Base-by-base conservation (phyloP, 2,113 vertebrate genomes). In the Polyodon spathula region DNA sequence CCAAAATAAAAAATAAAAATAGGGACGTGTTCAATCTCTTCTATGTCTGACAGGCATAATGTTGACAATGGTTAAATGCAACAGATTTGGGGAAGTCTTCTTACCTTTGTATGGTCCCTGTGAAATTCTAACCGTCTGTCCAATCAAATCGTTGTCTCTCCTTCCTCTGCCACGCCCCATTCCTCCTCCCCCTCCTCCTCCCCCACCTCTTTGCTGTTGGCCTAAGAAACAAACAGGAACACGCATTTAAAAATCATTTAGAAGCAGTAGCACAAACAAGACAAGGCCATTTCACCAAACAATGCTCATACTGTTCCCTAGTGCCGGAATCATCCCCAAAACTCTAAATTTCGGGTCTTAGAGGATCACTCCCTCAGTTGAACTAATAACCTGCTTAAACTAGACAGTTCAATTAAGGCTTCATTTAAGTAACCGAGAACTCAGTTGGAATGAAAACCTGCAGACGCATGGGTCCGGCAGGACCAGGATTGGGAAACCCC, bases 91-190 rank as follows among this genome's bases (percentile, higher is more conserved):
- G 27, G 27, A 27, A 27, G 27, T 4, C 39, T 8, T 16, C 66
- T 56, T 41, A 94, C 93, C 93, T 89, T 97, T 97, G 80, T 97
- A 97, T 8, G 94, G 93, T 27, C 93, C 93, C 67, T 95, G 93
- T 0, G 92, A 97, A 75, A 97, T 97, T 4, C 93, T 85, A 17
- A 97, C 93, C 0, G 93, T 97, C 81, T 97, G 92, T 39, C 94
- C 94, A 6, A 97, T 97, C 53, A 97, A 86, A 59, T 97, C 93
- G 0, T 95, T 95, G 81, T 97, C 93, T 67, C 94, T 72, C 6
- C 92, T 83, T 6, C 94, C 94, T 3, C 92, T 76, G 6, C 93
- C 94, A 0, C 92, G 88, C 42, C 91, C 89, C 84, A 93, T 89
- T 6, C 88, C 88, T 0, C 90, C 89, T 0, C 87, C 74, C 0